These are phyloP conservation scores for Enteromius fasciolatus DNA, from an alignment of 2,797 vertebrate species.

Conservation along the genomic window DNA sequence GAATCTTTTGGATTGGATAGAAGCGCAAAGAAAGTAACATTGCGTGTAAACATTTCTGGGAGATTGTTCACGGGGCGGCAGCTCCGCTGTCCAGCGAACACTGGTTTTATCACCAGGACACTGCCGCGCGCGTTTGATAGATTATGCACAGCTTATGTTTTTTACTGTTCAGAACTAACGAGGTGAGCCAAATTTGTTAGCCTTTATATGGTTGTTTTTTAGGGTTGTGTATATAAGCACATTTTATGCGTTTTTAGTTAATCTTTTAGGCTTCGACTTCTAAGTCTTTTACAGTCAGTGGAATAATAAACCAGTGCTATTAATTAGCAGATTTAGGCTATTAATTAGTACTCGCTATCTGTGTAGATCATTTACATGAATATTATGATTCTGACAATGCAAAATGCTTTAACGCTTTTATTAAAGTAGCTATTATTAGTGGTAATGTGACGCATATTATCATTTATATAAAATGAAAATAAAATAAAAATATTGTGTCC, in stretches of 20 bases:
- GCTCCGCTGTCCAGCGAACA: slow-evolving; percentile 29
- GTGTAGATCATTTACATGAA: background rate
- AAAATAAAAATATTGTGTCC: background rate
- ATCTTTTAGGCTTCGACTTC: background rate
- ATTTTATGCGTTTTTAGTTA: background rate
- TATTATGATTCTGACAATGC: background rate
- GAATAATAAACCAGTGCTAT: background rate
- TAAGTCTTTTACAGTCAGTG: background rate
- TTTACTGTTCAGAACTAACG: background rate
- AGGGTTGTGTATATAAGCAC: background rate
- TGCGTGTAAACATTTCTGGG: background rate
- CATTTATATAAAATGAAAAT: background rate
- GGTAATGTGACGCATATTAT: background rate
- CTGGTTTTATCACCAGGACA: slow-evolving; percentile 16
- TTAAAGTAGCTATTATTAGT: background rate
- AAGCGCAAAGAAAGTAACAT: background rate
- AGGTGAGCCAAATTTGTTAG: background rate
- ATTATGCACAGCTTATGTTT: background rate
- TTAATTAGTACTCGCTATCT: background rate
- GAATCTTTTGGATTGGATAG: background rate
- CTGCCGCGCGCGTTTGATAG: background rate
- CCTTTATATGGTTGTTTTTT: background rate
- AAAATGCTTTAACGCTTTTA: background rate
- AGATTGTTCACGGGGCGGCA: background rate
- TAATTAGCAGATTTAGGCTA: no score